Evolutionary conservation across 2,113 vertebrate genomes (phyloP).

Genomic region (Uria aalge): DNA sequence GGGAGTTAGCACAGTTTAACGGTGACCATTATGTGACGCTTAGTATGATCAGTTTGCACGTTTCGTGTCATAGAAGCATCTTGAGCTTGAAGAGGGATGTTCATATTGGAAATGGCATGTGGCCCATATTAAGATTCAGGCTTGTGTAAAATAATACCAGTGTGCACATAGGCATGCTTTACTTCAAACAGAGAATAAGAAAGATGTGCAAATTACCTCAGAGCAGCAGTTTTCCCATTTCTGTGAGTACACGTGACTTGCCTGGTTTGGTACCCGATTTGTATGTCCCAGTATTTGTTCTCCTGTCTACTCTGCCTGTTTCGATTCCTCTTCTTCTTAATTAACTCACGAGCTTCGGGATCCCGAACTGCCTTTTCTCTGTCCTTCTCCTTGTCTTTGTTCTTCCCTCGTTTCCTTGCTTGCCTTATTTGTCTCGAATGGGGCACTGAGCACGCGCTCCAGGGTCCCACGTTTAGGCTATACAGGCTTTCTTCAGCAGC

Average conservation of each 20-base stretch:
- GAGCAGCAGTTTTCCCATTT: constrained; percentile 82
- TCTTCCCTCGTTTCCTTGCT: constrained; percentile 81
- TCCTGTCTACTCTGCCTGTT: constrained; percentile 93
- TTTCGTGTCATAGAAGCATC: neutral
- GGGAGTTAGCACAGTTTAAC: neutral
- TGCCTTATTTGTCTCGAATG: constrained; percentile 80
- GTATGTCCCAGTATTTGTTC: constrained; percentile 92
- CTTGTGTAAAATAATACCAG: neutral
- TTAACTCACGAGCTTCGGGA: constrained; percentile 89
- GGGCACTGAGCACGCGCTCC: constrained; percentile 80
- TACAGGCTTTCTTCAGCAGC: constrained; percentile 80
- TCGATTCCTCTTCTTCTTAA: constrained; percentile 92
- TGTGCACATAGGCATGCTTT: neutral
- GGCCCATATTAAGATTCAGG: neutral
- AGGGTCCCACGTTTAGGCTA: constrained; percentile 86
- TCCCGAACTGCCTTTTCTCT: constrained; percentile 82
- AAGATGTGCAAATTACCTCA: constrained; percentile 75
- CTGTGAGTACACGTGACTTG: constrained; percentile 87
- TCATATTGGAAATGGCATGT: fast-evolving
- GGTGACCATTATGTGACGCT: neutral
- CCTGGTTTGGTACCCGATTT: constrained; percentile 92
- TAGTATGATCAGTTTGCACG: neutral
- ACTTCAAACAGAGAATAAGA: neutral
- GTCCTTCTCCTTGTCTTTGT: constrained; percentile 83
- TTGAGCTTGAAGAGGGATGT: neutral